A percentile compares a stretch with the other conserved stretches of the same genome.
Conservation (phyloP, 2,888 invertebrate species). For the Hypsopygia costalis region DNA sequence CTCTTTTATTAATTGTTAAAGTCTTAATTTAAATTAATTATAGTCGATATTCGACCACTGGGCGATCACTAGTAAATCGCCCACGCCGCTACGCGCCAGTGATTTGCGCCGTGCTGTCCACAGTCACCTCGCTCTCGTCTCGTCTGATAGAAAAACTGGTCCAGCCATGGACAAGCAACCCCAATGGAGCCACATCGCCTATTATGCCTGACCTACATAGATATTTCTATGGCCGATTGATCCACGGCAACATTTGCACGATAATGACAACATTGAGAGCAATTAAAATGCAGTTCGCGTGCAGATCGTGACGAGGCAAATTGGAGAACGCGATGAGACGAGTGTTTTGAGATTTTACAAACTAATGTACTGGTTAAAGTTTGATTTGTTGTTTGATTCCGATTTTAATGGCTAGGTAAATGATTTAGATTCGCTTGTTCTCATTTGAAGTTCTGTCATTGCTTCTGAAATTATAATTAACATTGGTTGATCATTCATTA, state of each 20-base stretch:
- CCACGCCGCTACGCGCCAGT: conserved; percentile 6
- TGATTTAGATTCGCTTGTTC: no score
- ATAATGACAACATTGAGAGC: conserved; percentile 17
- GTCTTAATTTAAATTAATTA: no score
- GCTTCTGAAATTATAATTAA: no score
- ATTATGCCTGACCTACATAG: conserved; percentile 63
- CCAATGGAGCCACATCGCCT: conserved; percentile 54
- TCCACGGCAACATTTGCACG: conserved; percentile 19
- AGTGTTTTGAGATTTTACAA: neutral
- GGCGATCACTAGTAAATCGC: no score
- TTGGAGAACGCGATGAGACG: neutral
- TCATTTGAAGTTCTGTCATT: no score
- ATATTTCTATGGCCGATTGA: conserved; percentile 37
- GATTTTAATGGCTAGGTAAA: no score
- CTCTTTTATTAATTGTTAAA: no score
- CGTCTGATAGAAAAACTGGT: conserved; percentile 61
- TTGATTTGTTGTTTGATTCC: no score
- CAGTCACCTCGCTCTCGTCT: conserved; percentile 53
- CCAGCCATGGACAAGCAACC: conserved; percentile 65
- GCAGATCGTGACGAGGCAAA: conserved; percentile 14
- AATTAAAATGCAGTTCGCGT: conserved; percentile 20
- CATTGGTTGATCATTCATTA: no score
- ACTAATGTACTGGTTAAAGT: neutral
- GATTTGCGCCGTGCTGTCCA: conserved; percentile 10
- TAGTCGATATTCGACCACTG: no score